phyloP scores from a whole-genome alignment of 2,888 invertebrate species.

The Melipona beecheii region DNA sequence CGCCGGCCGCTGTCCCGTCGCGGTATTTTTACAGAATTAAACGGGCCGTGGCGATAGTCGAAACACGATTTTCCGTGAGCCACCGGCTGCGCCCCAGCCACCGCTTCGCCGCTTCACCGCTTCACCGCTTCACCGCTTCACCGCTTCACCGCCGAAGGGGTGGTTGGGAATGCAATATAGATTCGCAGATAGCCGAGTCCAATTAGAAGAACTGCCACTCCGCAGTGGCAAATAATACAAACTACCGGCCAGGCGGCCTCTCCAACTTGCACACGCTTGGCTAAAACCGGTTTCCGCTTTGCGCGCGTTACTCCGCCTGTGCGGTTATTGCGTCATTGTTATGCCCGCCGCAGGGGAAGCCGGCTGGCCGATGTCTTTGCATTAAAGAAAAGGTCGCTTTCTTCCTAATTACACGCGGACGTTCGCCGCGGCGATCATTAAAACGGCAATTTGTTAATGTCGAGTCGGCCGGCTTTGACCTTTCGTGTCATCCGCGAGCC shows the following conservation, averaged over 20 bases:
- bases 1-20: constrained; percentile 25
- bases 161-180: constrained; percentile 72
- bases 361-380: constrained; percentile 5
- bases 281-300: constrained; percentile 60
- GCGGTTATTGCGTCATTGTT: constrained; percentile 67
- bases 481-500: background rate
- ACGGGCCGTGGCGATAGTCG: constrained; percentile 63
- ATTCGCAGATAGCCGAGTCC: constrained; percentile 76
- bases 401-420: constrained; percentile 40
- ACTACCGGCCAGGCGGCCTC: constrained; percentile 56
- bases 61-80: constrained; percentile 59
- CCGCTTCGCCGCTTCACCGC: constrained; percentile 25
- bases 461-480: constrained; percentile 23
- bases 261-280: constrained; percentile 57
- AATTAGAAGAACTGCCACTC: constrained; percentile 77
- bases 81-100: constrained; percentile 33
- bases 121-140: constrained; percentile 26
- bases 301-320: constrained; percentile 47
- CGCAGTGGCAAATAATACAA: constrained; percentile 66
- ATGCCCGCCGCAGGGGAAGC: constrained; percentile 36
- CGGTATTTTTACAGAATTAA: constrained; percentile 71
- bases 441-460: constrained; percentile 42
- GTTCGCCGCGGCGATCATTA: constrained; percentile 32
- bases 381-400: constrained; percentile 38
- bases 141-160: constrained; percentile 49